phyloP scores from a whole-genome alignment of 2,888 invertebrate genomes.

The Amblyjoppa fuscipennis region DNA sequence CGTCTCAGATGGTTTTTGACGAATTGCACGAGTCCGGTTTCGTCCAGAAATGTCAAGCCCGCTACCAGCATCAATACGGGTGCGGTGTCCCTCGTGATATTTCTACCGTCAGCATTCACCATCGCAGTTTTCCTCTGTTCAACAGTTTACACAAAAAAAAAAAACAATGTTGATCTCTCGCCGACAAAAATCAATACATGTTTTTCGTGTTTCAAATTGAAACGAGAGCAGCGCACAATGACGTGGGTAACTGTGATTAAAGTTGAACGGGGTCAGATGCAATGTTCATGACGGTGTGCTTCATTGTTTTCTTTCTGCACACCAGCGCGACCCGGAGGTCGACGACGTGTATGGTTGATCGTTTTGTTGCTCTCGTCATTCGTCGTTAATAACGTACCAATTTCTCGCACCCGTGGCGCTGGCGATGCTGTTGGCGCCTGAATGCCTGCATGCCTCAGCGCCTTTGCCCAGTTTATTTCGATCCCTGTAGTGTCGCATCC shows the following conservation, averaged over 20 bases:
- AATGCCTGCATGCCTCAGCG: conserved; percentile 11
- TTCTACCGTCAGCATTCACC: background rate
- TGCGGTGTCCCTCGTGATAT: background rate
- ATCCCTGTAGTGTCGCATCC: conserved; percentile 26
- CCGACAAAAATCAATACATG: background rate
- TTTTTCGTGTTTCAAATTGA: conserved; percentile 6
- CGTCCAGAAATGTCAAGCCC: no score
- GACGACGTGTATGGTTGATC: conserved; percentile 37
- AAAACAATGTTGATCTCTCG: background rate
- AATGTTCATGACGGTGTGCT: conserved; percentile 19
- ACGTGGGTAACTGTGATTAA: conserved; percentile 17
- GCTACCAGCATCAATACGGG: background rate
- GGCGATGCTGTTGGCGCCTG: conserved; percentile 34
- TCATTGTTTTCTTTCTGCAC: conserved; percentile 28
- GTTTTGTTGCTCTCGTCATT: conserved; percentile 50
- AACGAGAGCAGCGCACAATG: background rate
- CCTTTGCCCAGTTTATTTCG: conserved; percentile 52
- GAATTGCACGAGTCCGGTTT: background rate
- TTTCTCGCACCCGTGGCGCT: conserved; percentile 47
- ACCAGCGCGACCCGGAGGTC: conserved; percentile 11
- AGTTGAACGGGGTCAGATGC: conserved; percentile 18
- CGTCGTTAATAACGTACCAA: conserved; percentile 61
- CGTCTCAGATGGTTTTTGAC: background rate
- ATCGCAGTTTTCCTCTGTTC: background rate
- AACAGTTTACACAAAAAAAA: background rate